phyloP scores from a whole-genome alignment of 2,888 invertebrate species.

The Drosophila gaucha region DNA sequence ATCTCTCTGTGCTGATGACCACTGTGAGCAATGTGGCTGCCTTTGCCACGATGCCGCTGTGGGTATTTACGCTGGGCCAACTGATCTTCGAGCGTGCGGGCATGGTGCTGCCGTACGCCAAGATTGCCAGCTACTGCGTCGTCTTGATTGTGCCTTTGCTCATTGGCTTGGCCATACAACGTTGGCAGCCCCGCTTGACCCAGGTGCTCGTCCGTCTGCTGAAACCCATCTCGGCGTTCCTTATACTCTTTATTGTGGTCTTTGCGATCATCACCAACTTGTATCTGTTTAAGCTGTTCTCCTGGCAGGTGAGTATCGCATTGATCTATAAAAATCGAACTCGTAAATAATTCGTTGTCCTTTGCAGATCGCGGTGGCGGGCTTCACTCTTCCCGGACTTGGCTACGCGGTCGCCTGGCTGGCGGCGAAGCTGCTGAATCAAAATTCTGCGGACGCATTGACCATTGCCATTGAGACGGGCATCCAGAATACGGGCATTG shows the following conservation, averaged over 20 bases:
- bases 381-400: slow-evolving; percentile 92
- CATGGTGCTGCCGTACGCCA: slow-evolving; percentile 91
- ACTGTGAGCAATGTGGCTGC: slow-evolving; percentile 94
- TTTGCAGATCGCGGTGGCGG: slow-evolving; percentile 89
- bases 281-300: slow-evolving; percentile 94
- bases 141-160: slow-evolving; percentile 90
- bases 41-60: slow-evolving; percentile 96
- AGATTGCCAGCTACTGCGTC: slow-evolving; percentile 90
- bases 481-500: slow-evolving; percentile 95
- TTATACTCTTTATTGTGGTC: slow-evolving; percentile 92
- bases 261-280: slow-evolving; percentile 96
- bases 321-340: background rate
- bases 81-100: slow-evolving; percentile 90
- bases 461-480: slow-evolving; percentile 97
- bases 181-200: slow-evolving; percentile 88
- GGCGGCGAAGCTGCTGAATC: slow-evolving; percentile 87
- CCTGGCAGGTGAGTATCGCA: slow-evolving; percentile 89
- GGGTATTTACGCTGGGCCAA: slow-evolving; percentile 94
- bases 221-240: slow-evolving; percentile 92
- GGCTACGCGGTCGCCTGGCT: slow-evolving; percentile 91
- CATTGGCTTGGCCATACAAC: slow-evolving; percentile 89
- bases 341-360: background rate
- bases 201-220: slow-evolving; percentile 91
- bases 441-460: slow-evolving; percentile 89
- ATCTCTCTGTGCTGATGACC: slow-evolving; percentile 98